Evolutionary conservation across 2,113 vertebrate genomes (phyloP).

Genomic region (Carassius carassius): DNA sequence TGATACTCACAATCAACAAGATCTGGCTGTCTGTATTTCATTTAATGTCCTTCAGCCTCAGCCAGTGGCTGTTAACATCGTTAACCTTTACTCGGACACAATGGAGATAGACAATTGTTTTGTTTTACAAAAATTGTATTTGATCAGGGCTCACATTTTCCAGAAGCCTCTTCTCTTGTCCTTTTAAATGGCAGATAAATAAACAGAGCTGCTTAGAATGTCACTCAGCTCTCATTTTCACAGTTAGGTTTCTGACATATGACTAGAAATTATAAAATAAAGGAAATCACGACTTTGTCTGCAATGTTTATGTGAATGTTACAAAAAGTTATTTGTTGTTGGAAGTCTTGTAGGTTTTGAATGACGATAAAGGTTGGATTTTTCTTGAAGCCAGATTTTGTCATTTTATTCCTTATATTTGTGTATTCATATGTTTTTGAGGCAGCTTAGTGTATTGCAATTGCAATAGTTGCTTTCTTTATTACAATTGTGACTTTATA

Average conservation of each 20-base stretch:
- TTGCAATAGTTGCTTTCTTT: too few relatives aligned
- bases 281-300: neutral
- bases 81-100: slow-evolving; percentile 58
- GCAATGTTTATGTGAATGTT: neutral
- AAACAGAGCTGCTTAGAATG: slow-evolving; percentile 24
- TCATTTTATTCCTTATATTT: too few relatives aligned
- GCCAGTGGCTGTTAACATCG: slow-evolving; percentile 56
- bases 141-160: slow-evolving; percentile 49
- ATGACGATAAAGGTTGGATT: neutral
- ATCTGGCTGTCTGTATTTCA: slow-evolving; percentile 51
- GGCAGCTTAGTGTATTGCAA: too few relatives aligned
- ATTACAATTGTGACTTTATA: too few relatives aligned
- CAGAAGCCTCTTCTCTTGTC: slow-evolving; percentile 41
- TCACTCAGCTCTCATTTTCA: neutral
- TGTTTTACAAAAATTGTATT: slow-evolving; percentile 49
- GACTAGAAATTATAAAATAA: neutral
- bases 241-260: neutral
- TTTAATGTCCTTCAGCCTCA: slow-evolving; percentile 51
- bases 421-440: too few relatives aligned
- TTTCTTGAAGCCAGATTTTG: neutral
- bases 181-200: slow-evolving; percentile 45
- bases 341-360: neutral
- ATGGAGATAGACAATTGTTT: slow-evolving; percentile 46
- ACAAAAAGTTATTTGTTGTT: neutral
- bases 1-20: slow-evolving; percentile 51